phyloP scores from a whole-genome alignment of 2,888 invertebrate species.

The Campoletis raptor region DNA sequence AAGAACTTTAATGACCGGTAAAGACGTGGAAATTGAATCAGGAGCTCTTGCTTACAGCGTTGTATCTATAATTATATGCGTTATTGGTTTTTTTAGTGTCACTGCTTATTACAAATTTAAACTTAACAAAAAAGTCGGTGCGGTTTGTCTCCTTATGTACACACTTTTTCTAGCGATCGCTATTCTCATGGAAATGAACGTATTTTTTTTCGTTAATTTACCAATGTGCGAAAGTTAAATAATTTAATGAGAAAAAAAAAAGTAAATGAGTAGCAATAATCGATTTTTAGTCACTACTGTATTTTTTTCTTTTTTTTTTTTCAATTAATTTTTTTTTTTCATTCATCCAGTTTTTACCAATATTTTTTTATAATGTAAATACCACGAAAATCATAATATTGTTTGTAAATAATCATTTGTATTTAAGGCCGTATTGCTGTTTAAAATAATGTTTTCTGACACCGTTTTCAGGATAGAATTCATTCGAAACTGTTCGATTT shows the following conservation, averaged over 20 bases:
- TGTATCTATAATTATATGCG: conserved; percentile 91
- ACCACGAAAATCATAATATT: not conserved
- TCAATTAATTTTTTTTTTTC: not conserved
- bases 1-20: conserved; percentile 87
- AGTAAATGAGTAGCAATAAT: not conserved
- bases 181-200: conserved; percentile 91
- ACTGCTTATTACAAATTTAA: conserved; percentile 90
- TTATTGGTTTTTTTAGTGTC: conserved; percentile 89
- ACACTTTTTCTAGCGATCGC: conserved; percentile 90
- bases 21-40: conserved; percentile 90
- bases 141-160: conserved; percentile 89
- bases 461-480: too few relatives aligned
- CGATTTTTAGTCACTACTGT: not conserved
- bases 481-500: too few relatives aligned
- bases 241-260: not conserved
- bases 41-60: conserved; percentile 93
- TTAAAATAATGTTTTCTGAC: too few relatives aligned
- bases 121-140: conserved; percentile 90
- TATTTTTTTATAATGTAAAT: not conserved
- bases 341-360: not conserved
- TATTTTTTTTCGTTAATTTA: conserved; percentile 86
- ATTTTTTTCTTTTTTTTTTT: not conserved
- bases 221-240: conserved; percentile 75
- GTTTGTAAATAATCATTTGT: not conserved
- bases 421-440: not conserved